These are phyloP conservation scores for Taenioides sp. DNA, from an alignment of 2,797 vertebrate genomes.

Conservation along the genomic window DNA sequence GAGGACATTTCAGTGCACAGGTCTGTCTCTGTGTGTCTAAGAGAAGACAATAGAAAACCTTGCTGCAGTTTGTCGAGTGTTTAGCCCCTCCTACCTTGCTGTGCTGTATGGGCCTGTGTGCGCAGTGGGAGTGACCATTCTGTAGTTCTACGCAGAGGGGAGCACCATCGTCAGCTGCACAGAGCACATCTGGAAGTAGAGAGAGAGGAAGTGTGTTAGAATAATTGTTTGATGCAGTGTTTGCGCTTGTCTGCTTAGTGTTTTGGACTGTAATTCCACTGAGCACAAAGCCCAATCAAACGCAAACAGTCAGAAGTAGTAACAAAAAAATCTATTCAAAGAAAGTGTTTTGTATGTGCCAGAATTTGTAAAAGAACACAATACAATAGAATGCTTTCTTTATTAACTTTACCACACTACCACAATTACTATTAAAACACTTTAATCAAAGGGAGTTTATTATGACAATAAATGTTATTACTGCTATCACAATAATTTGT, in stretches of 20 bases:
- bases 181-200: slow-evolving; percentile 84
- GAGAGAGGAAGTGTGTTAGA: slow-evolving; percentile 8
- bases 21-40: not conserved
- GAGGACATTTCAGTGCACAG: not conserved
- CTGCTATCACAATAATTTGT: not conserved
- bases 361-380: no score
- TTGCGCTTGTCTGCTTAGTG: not conserved
- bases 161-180: slow-evolving; percentile 78
- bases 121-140: slow-evolving; percentile 71
- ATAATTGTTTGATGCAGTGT: slow-evolving; percentile 1
- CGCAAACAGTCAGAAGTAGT: slow-evolving; percentile 23
- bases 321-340: not conserved
- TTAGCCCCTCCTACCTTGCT: slow-evolving; percentile 83
- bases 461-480: not conserved
- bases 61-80: slow-evolving; percentile 1
- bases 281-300: slow-evolving; percentile 42
- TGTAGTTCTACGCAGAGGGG: slow-evolving; percentile 79
- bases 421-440: not conserved
- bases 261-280: slow-evolving; percentile 14
- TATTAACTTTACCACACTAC: no score
- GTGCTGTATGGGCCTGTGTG: slow-evolving; percentile 80
- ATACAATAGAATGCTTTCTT: no score
- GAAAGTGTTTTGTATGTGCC: not conserved
- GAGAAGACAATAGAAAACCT: slow-evolving; percentile 19
- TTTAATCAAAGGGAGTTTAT: not conserved